Evolutionary conservation across 2,888 invertebrate species (phyloP).

Genomic region (Cryptocephalus moraei): DNA sequence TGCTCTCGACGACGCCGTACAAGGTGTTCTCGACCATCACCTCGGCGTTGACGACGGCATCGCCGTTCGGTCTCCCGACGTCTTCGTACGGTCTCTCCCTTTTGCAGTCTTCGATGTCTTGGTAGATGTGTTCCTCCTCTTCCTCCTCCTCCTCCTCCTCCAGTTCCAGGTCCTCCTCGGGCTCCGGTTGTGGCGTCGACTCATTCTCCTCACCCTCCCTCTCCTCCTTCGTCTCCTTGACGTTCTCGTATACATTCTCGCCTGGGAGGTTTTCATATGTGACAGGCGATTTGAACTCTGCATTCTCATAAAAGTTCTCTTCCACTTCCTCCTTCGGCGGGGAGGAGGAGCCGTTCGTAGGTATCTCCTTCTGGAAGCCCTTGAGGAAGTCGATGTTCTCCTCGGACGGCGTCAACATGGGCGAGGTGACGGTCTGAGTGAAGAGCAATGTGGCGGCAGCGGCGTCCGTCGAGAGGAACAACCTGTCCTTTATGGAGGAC

Average conservation of each 20-base stretch:
- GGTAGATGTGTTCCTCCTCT: constrained; percentile 19
- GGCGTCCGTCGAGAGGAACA: constrained; percentile 35
- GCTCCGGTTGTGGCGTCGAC: constrained; percentile 23
- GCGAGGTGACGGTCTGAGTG: constrained; percentile 38
- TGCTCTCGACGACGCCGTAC: constrained; percentile 3
- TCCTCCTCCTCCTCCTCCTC: constrained; percentile 14
- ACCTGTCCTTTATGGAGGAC: constrained; percentile 33
- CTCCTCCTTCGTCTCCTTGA: constrained; percentile 13
- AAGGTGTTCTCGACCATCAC: constrained; percentile 11
- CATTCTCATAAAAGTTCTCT: constrained; percentile 23
- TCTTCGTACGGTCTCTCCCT: constrained; percentile 9
- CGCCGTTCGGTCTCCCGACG: constrained; percentile 9
- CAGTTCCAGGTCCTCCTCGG: constrained; percentile 20
- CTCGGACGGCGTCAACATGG: constrained; percentile 38
- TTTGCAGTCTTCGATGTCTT: constrained; percentile 21
- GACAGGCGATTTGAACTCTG: constrained; percentile 19
- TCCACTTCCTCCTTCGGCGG: constrained; percentile 16
- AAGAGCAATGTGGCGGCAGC: constrained; percentile 33
- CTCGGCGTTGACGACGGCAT: constrained; percentile 1
- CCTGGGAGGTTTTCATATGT: constrained; percentile 22
- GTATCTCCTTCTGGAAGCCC: constrained; percentile 29
- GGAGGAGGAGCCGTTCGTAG: constrained; percentile 16
- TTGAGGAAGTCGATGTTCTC: constrained; percentile 39
- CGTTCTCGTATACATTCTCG: constrained; percentile 23
- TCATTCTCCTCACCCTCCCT: constrained; percentile 19